A percentile compares a stretch with the other conserved stretches of the same genome.
phyloP scores from a whole-genome alignment of 2,113 vertebrate species.

The Choloepus hoffmanni region DNA sequence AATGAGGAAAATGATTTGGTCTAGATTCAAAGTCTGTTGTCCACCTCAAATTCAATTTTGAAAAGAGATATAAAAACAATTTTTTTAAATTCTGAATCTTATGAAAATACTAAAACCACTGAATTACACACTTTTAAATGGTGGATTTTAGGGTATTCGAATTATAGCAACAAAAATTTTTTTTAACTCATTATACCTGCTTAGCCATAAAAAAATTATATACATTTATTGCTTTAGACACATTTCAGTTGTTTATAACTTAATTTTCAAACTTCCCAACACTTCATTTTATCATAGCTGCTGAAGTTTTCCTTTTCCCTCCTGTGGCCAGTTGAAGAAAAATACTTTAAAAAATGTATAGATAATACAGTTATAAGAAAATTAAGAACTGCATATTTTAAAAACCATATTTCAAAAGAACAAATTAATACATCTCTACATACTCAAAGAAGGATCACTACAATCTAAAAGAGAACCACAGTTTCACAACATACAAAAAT shows the following conservation, averaged over 20 bases:
- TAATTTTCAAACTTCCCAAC: conserved; percentile 10
- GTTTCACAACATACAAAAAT: not conserved
- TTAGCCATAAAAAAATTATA: not conserved
- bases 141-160: not conserved
- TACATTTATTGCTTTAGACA: not conserved
- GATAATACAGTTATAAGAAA: not conserved
- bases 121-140: not conserved
- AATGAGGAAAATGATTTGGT: not conserved
- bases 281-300: conserved; percentile 11
- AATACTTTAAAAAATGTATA: not conserved
- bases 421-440: not conserved
- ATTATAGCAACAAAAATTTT: not conserved
- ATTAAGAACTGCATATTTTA: not conserved
- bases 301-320: not conserved
- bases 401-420: conserved; percentile 5
- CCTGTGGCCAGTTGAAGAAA: not conserved
- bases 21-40: not conserved
- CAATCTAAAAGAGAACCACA: not conserved
- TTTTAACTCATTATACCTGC: not conserved
- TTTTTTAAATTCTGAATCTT: not conserved
- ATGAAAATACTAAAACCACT: conserved; percentile 1
- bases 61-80: conserved; percentile 43
- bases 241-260: conserved; percentile 17
- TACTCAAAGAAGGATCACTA: not conserved
- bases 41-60: conserved; percentile 3